Conservation (phyloP, 1,140 invertebrate genomes). For the Megalopta genalis region DNA sequence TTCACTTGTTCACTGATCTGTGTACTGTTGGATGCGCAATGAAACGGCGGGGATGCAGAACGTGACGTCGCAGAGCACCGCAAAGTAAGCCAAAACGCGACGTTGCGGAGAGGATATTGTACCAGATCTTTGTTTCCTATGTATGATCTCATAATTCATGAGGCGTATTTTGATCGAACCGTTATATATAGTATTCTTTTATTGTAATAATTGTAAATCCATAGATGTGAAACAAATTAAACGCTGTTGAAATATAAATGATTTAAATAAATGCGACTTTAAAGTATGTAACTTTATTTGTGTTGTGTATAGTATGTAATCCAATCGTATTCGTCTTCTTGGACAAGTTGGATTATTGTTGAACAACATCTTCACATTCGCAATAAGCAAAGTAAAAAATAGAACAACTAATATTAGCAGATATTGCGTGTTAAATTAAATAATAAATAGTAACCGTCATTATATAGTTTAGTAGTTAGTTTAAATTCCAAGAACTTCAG, state of each 20-base stretch:
- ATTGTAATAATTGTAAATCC: neutral
- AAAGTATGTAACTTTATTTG: neutral
- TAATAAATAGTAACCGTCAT: neutral
- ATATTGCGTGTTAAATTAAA: neutral
- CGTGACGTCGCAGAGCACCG: too few species aligned
- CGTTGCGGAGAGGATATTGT: too few species aligned
- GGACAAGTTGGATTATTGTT: constrained; percentile 24
- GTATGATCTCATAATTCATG: too few species aligned
- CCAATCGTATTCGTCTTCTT: constrained; percentile 29
- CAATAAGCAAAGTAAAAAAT: neutral
- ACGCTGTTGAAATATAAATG: constrained; percentile 7
- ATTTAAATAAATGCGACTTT: neutral
- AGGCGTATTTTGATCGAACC: too few species aligned
- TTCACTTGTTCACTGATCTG: too few species aligned
- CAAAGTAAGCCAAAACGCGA: too few species aligned
- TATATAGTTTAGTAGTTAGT: neutral
- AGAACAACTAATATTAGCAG: neutral
- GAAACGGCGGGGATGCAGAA: too few species aligned
- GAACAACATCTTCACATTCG: neutral
- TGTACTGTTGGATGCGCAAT: too few species aligned
- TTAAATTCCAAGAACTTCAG: constrained; percentile 3
- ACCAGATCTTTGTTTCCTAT: too few species aligned
- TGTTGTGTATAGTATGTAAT: neutral
- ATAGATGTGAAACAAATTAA: neutral
- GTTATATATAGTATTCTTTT: too few species aligned